Conservation (phyloP, 2,888 invertebrate species). For the Himalopsyche tibetana region DNA sequence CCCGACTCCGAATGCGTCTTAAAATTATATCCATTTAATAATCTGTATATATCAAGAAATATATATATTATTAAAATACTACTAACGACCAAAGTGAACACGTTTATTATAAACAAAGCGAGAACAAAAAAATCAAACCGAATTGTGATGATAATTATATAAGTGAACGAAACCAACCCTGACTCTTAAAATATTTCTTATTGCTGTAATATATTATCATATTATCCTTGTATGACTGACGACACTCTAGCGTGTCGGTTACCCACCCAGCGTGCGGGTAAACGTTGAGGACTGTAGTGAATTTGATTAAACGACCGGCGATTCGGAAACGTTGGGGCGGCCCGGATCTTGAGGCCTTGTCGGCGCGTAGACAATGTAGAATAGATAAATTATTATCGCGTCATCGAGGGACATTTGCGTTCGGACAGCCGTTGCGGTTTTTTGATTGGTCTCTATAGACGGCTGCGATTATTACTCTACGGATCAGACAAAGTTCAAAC, state of each 20-base stretch:
- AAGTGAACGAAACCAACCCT: conserved; percentile 22
- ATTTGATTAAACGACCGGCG: conserved; percentile 9
- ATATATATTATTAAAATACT: conserved; percentile 44
- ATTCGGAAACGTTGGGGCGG: not conserved
- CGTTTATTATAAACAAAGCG: conserved; percentile 11
- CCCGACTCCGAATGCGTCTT: not conserved
- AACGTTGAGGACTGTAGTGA: conserved; percentile 45
- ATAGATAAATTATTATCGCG: conserved; percentile 23
- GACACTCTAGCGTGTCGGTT: conserved; percentile 50
- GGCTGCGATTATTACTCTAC: not conserved
- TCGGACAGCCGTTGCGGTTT: not conserved
- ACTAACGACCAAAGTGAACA: conserved; percentile 57
- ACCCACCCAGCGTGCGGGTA: conserved; percentile 15
- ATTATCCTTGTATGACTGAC: conserved; percentile 43
- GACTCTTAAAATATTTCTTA: too few species aligned
- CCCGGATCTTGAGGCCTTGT: not conserved
- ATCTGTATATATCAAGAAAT: conserved; percentile 36
- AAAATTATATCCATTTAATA: conserved; percentile 28
- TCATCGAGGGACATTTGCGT: not conserved
- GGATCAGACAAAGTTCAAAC: too few species aligned
- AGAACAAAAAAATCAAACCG: conserved; percentile 38
- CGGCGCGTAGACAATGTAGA: not conserved
- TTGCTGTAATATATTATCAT: conserved; percentile 38
- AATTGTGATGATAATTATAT: conserved; percentile 38
- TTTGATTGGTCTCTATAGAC: not conserved